Percentiles rank a stretch among this genome's conserved stretches.
Evolutionary conservation across 2,797 vertebrate species (phyloP).

Genomic region (Cryptoprocta ferox): DNA sequence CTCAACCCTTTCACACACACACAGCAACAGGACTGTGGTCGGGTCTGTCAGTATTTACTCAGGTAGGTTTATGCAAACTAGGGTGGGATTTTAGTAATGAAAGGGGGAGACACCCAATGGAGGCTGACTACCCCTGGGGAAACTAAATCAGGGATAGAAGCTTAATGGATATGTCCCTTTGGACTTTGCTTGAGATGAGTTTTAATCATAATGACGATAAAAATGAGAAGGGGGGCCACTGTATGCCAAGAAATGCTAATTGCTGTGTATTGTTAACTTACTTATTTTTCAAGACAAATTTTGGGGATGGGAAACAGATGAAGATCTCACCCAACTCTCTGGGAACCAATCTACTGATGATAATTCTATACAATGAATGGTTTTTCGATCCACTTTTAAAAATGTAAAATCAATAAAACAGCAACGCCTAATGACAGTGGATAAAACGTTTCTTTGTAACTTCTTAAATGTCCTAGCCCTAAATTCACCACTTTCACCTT

Average conservation of each 20-base stretch:
- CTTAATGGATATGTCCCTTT: neutral
- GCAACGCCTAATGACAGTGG: neutral
- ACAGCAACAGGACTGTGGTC: neutral
- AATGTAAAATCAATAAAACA: neutral
- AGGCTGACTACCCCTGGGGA: neutral
- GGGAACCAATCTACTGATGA: neutral
- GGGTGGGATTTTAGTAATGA: neutral
- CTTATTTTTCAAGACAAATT: neutral
- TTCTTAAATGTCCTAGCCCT: neutral
- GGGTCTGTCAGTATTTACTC: neutral
- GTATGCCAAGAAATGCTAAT: neutral
- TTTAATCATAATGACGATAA: neutral
- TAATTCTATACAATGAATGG: neutral
- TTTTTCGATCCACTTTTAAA: neutral
- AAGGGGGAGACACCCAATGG: neutral
- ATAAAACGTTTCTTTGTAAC: neutral
- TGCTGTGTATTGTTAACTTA: neutral
- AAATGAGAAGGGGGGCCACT: neutral
- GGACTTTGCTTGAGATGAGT: neutral
- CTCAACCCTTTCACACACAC: neutral
- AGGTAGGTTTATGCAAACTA: neutral
- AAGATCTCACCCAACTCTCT: neutral
- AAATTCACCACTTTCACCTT: neutral
- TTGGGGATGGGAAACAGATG: neutral
- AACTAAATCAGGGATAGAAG: neutral